Base-by-base conservation (phyloP, 2,888 invertebrate species). In the Seira musarum region DNA sequence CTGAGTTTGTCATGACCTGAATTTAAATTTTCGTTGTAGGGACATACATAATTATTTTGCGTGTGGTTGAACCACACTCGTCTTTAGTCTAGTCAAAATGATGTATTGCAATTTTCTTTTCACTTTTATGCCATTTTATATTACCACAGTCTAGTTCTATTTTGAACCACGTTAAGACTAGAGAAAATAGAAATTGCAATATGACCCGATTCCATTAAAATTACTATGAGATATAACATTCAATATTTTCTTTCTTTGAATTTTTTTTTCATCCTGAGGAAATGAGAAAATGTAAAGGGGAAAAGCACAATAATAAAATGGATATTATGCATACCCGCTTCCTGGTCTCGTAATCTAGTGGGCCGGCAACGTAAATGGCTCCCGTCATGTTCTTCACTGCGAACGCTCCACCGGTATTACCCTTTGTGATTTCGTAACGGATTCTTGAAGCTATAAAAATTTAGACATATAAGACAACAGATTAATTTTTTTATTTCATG, bases 381-480 rank as follows among this genome's bases (percentile, higher is more conserved):
- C 98, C 98, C 87, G 98, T 98, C 95, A 97, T 97, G 91, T 97
- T 97, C 91, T 97, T 97, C 89, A 98, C 97, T 87, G 97, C 97
- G 90, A 98, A 98, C 53, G 97, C 97, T 88, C 97, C 98, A 85
- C 97, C 97, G 92, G 96, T 94, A 94, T 98, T 98, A 92, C 98
- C 98, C 93, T 96, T 96, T 90, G 97, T 97, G 91, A 98, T 98
- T 94, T 98, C 97, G 92, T 98, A 98, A 92, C 97, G 96, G 93
- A 98, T 96, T 93, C 96, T 95, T 91, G 97, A 97, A 90, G 97
- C 97, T 97, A 92, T 83, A 91, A 91, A 75, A 85, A 77, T 82
- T 53, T 86, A 73, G 82, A 83, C 64, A 65, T 46, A 46, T 46
- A 6, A 46, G 46, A n/a, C n/a, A n/a, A n/a, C n/a, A n/a, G n/a